Evolutionary conservation across 2,888 invertebrate genomes (phyloP), one percentile per base, ranked within the genome.

Genomic region (Sarcophaga rosellei): DNA sequence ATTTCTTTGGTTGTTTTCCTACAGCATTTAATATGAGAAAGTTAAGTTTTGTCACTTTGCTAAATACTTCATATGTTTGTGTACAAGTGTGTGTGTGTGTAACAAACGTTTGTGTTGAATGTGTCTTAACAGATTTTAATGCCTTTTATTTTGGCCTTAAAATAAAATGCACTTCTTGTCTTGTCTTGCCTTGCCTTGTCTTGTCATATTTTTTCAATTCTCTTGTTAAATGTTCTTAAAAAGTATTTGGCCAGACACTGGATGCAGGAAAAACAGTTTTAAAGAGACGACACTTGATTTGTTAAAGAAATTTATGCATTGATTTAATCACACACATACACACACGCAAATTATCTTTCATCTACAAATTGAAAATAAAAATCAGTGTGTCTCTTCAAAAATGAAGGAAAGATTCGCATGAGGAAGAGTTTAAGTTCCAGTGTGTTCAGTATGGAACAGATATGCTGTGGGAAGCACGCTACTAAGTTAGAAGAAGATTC

Each of bases 21-120:
- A 15, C 11, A 4, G 17, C 2, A 66, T 77, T 81, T 84, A 61
- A 75, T 84, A 25, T 57, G 75, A 62, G 78, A 66, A 81, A 66
- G 70, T 81, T 45, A 63, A 75, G 68, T 81, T 78, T 61, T 75
- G 82, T 68, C 78, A 75, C 72, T 73, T 68, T 75, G 25, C 47
- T 66, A 84, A 84, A 75, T 86, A 74, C 65, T 63, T 17, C 17
- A n/a, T 63, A 25, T 0, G 44, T 66, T 21, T 5, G 6, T 23
- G 17, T 63, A 53, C 59, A 47, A n/a, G n/a, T 21, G 6, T 72
- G 12, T 21, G 12, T 72, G 11, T 20, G 4, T 47, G 25, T 57
- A 35, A 1, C 20, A 47, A 45, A 35, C 25, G 57, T 59, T 66
- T 81, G 69, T 61, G 81, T 69, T 15, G 23, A 25, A 25, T n/a